Conservation (phyloP, 2,888 invertebrate species). For the Stenotaenia linearis region DNA sequence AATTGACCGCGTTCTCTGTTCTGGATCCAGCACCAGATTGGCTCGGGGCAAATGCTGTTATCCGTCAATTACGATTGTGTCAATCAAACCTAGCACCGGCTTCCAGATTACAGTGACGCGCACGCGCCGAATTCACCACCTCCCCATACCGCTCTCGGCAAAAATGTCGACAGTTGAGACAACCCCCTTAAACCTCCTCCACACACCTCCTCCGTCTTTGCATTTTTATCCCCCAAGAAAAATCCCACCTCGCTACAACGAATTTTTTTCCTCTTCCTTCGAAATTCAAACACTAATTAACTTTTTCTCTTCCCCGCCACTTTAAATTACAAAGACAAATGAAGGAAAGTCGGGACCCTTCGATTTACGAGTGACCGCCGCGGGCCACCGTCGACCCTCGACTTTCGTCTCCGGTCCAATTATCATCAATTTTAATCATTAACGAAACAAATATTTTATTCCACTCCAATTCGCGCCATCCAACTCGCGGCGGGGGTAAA, state of each 20-base stretch:
- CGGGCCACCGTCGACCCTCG: neutral
- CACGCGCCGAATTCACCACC: neutral
- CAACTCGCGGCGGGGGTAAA: neutral
- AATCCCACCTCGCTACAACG: neutral
- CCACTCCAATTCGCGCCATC: neutral
- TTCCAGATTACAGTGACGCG: neutral
- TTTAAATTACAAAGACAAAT: too few species aligned
- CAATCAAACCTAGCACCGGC: slow-evolving; percentile 2
- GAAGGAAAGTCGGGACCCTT: neutral
- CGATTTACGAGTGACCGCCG: neutral
- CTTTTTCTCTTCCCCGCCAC: too few species aligned
- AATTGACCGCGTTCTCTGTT: slow-evolving; percentile 27
- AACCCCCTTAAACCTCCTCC: neutral
- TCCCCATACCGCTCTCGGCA: neutral
- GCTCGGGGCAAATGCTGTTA: slow-evolving; percentile 29
- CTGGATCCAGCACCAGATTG: slow-evolving; percentile 26
- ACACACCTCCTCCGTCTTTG: neutral
- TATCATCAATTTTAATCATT: slow-evolving; percentile 23
- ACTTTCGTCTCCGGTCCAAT: neutral
- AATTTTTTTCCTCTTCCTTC: neutral
- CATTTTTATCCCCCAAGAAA: neutral
- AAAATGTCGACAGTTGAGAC: slow-evolving; percentile 5
- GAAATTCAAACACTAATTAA: neutral
- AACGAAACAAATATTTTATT: slow-evolving; percentile 11
- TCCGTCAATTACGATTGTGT: slow-evolving; percentile 30